Evolutionary conservation across 2,797 vertebrate species (phyloP), one percentile per base, ranked within the genome.

Genomic region (Pseudomugil tenellus): DNA sequence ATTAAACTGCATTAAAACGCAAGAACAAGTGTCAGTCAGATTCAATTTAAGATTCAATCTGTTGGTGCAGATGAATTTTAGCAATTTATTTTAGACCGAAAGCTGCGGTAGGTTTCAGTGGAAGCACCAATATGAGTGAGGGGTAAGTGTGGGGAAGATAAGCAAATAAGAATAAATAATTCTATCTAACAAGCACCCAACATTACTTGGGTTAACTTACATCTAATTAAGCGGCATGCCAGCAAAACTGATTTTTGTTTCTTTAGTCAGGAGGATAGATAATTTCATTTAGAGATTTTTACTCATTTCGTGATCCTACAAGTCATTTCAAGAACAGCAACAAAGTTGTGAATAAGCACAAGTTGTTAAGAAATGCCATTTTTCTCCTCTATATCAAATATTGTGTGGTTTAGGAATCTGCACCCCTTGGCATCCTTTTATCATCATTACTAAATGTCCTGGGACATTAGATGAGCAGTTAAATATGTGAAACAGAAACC

Each of bases 71-170:
- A 78, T 73, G 51, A 68, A 85, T 76, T 66, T 79, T 73, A 13
- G 37, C 35, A 82, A 73, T 86, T 79, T 76, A 84, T 85, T 84
- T 76, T 58, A 66, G 58, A 82, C 29, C 51, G 71, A 77, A 66
- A 51, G 70, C 55, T 34, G 52, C 0, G 13, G 43, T 26, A 60
- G 46, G 37, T 4, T 6, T 65, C 64, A 81, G 65, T 1, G 6
- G 63, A 63, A 70, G 63, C 46, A 66, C 14, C 58, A 54, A 70
- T 67, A 54, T 52, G 54, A 54, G 21, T 56, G 35, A 55, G 62
- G 29, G 58, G 23, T 16, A 48, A 49, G 54, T 55, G 46, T 17
- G 21, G 57, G 55, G 23, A 43, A 59, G 57, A 49, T 53, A 23
- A 66, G 57, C 13, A 64, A 56, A 69, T 29, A 23, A 32, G 14